Percentiles rank a stretch among this genome's conserved stretches.
Evolutionary conservation across 1,140 invertebrate species (phyloP).

Genomic region (Grapholita molesta): DNA sequence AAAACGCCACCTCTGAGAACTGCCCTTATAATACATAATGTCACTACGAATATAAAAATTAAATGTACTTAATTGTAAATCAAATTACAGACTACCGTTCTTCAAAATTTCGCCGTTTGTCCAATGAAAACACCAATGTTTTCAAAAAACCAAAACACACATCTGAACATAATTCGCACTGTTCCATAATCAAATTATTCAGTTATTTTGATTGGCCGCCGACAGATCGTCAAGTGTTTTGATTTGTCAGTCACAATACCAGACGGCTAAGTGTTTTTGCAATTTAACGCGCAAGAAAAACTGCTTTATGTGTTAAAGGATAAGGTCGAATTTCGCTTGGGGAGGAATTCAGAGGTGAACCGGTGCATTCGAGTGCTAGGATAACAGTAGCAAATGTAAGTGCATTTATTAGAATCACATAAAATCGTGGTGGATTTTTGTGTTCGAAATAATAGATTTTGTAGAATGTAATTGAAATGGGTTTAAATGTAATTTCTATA

Average conservation of each 20-base stretch:
- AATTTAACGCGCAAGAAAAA: constrained; percentile 16
- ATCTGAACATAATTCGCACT: constrained; percentile 31
- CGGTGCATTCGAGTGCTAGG: constrained; percentile 58
- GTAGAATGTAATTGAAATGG: not conserved
- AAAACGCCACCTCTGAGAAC: no score
- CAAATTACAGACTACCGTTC: no score
- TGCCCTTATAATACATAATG: no score
- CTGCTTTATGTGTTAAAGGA: constrained; percentile 17
- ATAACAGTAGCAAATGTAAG: constrained; percentile 57
- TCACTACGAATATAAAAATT: no score
- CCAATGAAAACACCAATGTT: not conserved
- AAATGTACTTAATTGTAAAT: no score
- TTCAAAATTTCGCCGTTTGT: not conserved
- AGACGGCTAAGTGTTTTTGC: constrained; percentile 64
- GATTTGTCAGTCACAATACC: constrained; percentile 56
- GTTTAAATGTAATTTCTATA: not conserved
- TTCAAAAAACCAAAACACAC: constrained; percentile 9
- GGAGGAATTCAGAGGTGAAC: constrained; percentile 36
- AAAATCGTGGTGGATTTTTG: constrained; percentile 39
- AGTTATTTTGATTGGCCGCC: constrained; percentile 65
- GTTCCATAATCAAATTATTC: constrained; percentile 59
- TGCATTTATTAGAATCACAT: constrained; percentile 58
- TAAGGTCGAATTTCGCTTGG: constrained; percentile 29
- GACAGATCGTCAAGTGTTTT: constrained; percentile 58
- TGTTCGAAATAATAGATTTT: not conserved